These are phyloP conservation scores for Cataglyphis altisquamis DNA, from an alignment of 2,888 invertebrate species.

Conservation along the genomic window DNA sequence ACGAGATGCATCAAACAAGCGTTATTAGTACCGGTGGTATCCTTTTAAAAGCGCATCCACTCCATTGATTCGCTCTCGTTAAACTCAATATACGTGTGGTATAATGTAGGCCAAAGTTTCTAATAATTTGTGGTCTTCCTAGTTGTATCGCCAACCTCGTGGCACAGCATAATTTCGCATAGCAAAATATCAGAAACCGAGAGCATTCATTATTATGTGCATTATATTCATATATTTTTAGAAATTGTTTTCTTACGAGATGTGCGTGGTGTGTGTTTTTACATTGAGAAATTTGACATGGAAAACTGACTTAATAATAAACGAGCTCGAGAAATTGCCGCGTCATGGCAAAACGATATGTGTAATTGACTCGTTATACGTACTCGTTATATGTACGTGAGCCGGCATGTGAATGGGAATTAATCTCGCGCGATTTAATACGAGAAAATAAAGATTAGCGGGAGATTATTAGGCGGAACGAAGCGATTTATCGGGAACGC, in stretches of 20 bases:
- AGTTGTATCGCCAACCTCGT: not conserved
- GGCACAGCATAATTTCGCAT: not conserved
- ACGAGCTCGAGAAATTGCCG: conserved; percentile 1
- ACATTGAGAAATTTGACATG: not conserved
- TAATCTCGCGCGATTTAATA: conserved; percentile 62
- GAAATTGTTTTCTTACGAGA: not conserved
- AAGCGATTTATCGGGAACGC: conserved; percentile 50
- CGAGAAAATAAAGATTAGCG: conserved; percentile 52
- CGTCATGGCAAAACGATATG: not conserved
- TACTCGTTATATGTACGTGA: conserved; percentile 50
- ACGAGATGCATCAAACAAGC: conserved; percentile 69
- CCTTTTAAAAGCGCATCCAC: conserved; percentile 1
- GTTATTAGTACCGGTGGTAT: conserved; percentile 44
- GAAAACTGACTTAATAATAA: conserved; percentile 11
- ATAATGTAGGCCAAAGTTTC: not conserved
- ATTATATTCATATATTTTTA: not conserved
- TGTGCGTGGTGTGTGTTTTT: not conserved
- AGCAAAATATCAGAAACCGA: not conserved
- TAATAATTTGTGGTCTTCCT: conserved; percentile 3
- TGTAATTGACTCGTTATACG: conserved; percentile 66
- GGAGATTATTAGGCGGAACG: conserved; percentile 42
- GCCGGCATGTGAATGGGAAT: conserved; percentile 67
- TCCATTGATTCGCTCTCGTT: not conserved
- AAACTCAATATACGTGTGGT: not conserved
- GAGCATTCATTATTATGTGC: too few relatives aligned